These are phyloP conservation scores for Pseudochirops corinnae DNA, from an alignment of 2,797 vertebrate genomes.

Conservation along the genomic window DNA sequence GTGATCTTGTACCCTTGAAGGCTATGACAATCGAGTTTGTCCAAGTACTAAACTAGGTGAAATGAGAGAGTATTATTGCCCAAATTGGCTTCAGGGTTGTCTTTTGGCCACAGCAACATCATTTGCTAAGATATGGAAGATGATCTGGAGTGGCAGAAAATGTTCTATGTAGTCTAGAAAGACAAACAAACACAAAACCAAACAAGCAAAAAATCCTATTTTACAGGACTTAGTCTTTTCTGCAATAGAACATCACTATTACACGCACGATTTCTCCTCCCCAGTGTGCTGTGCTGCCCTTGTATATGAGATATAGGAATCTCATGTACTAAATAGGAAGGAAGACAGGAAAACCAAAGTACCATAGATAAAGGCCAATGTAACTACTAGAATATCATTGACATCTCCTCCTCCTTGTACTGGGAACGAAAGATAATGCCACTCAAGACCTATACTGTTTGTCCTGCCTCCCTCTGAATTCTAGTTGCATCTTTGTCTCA, in stretches of 20 bases:
- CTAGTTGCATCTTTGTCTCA: neutral
- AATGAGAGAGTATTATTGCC: too few relatives aligned
- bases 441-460: neutral
- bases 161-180: too few relatives aligned
- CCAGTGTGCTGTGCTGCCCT: neutral
- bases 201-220: neutral
- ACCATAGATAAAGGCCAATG: neutral
- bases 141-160: too few relatives aligned
- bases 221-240: neutral
- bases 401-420: neutral
- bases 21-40: too few relatives aligned
- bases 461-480: neutral
- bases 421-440: neutral
- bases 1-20: too few relatives aligned
- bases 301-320: neutral
- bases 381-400: neutral
- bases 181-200: too few relatives aligned
- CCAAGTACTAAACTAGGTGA: too few relatives aligned
- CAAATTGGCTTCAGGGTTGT: too few relatives aligned
- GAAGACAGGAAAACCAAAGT: neutral
- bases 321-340: neutral
- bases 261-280: neutral
- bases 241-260: neutral
- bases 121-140: too few relatives aligned
- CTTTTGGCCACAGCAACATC: too few relatives aligned